These are phyloP conservation scores for Aphis gossypii DNA, from an alignment of 1,140 invertebrate species.

Conservation along the genomic window DNA sequence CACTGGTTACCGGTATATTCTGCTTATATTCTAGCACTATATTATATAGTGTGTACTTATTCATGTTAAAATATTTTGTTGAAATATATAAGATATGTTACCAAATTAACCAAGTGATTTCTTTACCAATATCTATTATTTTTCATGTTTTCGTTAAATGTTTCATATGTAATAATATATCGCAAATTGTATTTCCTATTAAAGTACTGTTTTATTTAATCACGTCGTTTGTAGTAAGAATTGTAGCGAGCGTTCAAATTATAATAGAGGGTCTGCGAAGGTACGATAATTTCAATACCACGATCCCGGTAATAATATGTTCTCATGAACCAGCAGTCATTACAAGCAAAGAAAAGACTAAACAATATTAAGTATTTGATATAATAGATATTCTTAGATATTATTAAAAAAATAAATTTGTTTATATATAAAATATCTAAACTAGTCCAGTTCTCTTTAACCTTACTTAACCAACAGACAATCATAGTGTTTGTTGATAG, in stretches of 20 bases:
- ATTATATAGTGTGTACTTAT: slow-evolving; percentile 42
- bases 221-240: slow-evolving; percentile 13
- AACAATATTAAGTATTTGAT: slow-evolving; percentile 56
- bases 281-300: slow-evolving; percentile 34
- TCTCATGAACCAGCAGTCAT: slow-evolving; percentile 55
- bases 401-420: slow-evolving; percentile 29
- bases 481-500: slow-evolving; percentile 47
- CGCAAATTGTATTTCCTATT: slow-evolving; percentile 43
- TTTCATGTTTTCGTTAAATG: neutral
- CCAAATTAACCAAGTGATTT: slow-evolving; percentile 48
- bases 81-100: slow-evolving; percentile 46
- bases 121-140: slow-evolving; percentile 46
- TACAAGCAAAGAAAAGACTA: slow-evolving; percentile 57
- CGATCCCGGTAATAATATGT: slow-evolving; percentile 16
- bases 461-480: slow-evolving; percentile 51
- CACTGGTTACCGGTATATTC: slow-evolving; percentile 34
- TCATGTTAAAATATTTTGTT: slow-evolving; percentile 47
- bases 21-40: slow-evolving; percentile 51
- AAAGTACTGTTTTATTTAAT: slow-evolving; percentile 13
- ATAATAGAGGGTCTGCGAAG: slow-evolving; percentile 17
- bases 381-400: slow-evolving; percentile 15
- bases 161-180: slow-evolving; percentile 12
- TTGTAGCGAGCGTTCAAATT: slow-evolving; percentile 33
- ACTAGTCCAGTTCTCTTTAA: slow-evolving; percentile 39
- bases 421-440: slow-evolving; percentile 25